phyloP scores from a whole-genome alignment of 2,797 vertebrate genomes.

The Clarias platycephalus region DNA sequence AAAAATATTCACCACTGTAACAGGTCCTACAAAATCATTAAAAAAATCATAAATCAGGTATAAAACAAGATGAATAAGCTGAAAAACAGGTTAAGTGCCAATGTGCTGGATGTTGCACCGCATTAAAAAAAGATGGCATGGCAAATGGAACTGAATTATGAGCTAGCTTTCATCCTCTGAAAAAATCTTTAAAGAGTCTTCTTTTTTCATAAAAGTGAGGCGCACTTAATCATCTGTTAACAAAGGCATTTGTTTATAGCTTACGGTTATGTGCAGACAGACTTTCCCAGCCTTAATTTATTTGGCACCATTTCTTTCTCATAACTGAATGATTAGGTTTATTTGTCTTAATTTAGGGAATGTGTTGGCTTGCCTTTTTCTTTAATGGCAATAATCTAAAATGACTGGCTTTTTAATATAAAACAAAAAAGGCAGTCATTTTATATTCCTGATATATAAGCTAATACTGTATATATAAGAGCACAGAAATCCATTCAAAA shows the following conservation, averaged over 20 bases:
- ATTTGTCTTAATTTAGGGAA: too few species aligned
- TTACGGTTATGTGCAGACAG: neutral
- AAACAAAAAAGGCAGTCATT: too few species aligned
- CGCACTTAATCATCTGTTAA: neutral
- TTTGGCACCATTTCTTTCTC: neutral
- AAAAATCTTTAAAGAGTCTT: neutral
- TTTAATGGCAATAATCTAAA: neutral
- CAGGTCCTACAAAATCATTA: neutral
- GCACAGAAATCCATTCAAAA: too few species aligned
- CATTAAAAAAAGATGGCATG: neutral
- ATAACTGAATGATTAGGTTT: neutral
- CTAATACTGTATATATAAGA: too few species aligned
- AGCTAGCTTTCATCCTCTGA: neutral
- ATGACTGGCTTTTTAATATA: too few species aligned
- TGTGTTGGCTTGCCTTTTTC: neutral
- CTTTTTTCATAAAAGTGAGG: neutral
- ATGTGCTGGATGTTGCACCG: neutral
- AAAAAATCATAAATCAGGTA: neutral
- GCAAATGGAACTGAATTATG: constrained; percentile 5
- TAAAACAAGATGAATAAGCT: neutral
- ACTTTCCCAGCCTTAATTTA: neutral
- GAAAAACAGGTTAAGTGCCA: neutral
- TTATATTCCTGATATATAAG: too few species aligned
- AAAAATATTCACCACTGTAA: neutral
- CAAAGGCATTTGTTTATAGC: neutral